phyloP scores from a whole-genome alignment of 1,140 invertebrate genomes.

The Pemphigus obesinymphae region DNA sequence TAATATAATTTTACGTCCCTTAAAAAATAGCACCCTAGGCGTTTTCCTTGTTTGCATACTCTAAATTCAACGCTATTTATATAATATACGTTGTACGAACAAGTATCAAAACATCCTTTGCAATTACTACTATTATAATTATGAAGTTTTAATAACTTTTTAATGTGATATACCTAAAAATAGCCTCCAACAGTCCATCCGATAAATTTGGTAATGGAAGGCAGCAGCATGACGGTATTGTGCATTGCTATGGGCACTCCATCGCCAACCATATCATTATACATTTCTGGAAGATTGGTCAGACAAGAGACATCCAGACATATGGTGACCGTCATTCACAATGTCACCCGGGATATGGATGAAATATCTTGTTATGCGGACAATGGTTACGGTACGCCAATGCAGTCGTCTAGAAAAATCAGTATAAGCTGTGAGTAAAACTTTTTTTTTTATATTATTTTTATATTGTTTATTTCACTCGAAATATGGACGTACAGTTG shows the following conservation, averaged over 20 bases:
- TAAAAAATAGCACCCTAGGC: no score
- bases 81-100: no score
- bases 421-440: slow-evolving; percentile 69
- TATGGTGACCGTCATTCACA: slow-evolving; percentile 74
- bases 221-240: slow-evolving; percentile 74
- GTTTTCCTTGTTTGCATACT: no score
- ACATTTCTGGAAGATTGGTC: slow-evolving; percentile 68
- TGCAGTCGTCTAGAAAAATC: slow-evolving; percentile 70
- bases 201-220: slow-evolving; percentile 72
- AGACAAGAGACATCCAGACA: slow-evolving; percentile 70
- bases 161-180: background rate
- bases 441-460: background rate
- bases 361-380: slow-evolving; percentile 78
- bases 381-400: slow-evolving; percentile 77
- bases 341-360: slow-evolving; percentile 75
- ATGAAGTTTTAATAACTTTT: background rate
- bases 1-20: no score
- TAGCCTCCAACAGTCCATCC: slow-evolving; percentile 76
- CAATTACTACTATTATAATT: background rate
- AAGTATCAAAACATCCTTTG: background rate
- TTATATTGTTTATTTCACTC: background rate
- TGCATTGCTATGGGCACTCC: slow-evolving; percentile 79
- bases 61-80: no score
- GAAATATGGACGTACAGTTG: background rate
- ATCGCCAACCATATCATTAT: slow-evolving; percentile 73